Percentiles rank a stretch among this genome's conserved stretches.
Evolutionary conservation across 92 coral and sea anemone species (phyloP).

Genomic region (Porites lobata): DNA sequence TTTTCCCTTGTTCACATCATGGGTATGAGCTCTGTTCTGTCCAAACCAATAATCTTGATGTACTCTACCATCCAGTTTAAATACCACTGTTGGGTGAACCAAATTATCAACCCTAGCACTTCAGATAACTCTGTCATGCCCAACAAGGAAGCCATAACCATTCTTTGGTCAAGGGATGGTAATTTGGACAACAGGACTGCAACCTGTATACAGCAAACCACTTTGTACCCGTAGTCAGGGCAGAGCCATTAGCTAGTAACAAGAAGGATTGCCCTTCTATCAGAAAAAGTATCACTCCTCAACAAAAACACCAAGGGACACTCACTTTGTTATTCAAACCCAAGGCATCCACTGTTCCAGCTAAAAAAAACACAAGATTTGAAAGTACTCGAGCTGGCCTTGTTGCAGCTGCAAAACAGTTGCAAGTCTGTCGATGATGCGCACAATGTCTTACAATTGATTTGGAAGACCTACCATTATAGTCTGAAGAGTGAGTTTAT

Average conservation of each 20-base stretch:
- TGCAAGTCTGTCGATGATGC: conserved; percentile 47
- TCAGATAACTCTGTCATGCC: neutral
- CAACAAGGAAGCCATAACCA: neutral
- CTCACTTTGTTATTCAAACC: conserved; percentile 1
- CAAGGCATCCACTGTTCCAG: neutral
- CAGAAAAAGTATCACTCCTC: neutral
- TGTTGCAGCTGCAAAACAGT: conserved; percentile 41
- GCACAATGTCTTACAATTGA: conserved; percentile 47
- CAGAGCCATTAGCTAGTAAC: neutral
- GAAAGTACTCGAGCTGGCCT: conserved; percentile 33
- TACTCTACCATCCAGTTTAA: conserved; percentile 46
- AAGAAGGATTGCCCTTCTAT: conserved; percentile 5
- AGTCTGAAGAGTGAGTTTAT: conserved; percentile 35
- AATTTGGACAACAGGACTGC: conserved; percentile 21
- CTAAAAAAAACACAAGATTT: neutral
- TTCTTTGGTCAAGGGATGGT: conserved; percentile 38
- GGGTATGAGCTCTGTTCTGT: conserved; percentile 66
- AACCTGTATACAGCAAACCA: conserved; percentile 39
- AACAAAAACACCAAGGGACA: conserved; percentile 8
- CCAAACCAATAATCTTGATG: conserved; percentile 50
- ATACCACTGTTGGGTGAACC: conserved; percentile 35
- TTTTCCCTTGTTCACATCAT: conserved; percentile 61
- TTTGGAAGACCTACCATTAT: conserved; percentile 51
- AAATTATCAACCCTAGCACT: conserved; percentile 44
- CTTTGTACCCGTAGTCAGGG: conserved; percentile 38